These are phyloP conservation scores for Chelonus formosanus DNA, from an alignment of 2,888 invertebrate genomes.

Conservation along the genomic window DNA sequence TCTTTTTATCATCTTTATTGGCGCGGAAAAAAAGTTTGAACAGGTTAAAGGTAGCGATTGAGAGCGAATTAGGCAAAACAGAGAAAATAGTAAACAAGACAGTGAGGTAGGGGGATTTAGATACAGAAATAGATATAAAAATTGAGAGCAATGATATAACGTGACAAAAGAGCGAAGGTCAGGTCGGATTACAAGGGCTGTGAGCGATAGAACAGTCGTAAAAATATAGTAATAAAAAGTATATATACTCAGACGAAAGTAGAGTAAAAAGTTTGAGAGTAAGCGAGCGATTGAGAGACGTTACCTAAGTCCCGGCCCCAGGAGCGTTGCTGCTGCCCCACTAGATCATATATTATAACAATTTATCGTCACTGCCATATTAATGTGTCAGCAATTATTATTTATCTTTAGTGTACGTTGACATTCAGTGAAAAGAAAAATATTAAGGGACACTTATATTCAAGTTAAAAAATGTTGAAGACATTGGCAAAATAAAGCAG, in stretches of 20 bases:
- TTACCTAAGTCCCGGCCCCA: slow-evolving; percentile 73
- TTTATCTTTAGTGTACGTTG: slow-evolving; percentile 36
- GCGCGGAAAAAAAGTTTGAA: too few relatives aligned
- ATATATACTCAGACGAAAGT: slow-evolving; percentile 52
- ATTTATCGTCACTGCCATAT: slow-evolving; percentile 61
- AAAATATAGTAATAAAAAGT: slow-evolving; percentile 32
- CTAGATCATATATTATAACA: slow-evolving; percentile 67
- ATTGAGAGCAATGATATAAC: slow-evolving; percentile 32
- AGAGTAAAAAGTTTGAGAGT: slow-evolving; percentile 40
- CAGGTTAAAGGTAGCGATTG: too few relatives aligned
- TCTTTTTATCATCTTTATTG: too few relatives aligned
- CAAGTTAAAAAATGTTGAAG: too few relatives aligned
- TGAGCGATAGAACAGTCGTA: slow-evolving; percentile 32
- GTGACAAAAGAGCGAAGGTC: slow-evolving; percentile 42
- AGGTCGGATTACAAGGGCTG: slow-evolving; percentile 44
- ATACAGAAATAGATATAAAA: slow-evolving; percentile 37
- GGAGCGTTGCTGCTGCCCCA: slow-evolving; percentile 72
- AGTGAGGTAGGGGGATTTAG: not conserved
- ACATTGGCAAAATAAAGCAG: too few relatives aligned
- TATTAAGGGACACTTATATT: too few relatives aligned
- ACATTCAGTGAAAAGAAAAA: not conserved
- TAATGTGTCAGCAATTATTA: slow-evolving; percentile 38
- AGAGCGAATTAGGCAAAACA: too few relatives aligned
- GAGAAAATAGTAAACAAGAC: too few relatives aligned
- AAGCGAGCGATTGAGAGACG: slow-evolving; percentile 64